Evolutionary conservation across 1,140 invertebrate species (phyloP), one percentile per base, ranked within the genome.

Genomic region (Nephotettix cincticeps): DNA sequence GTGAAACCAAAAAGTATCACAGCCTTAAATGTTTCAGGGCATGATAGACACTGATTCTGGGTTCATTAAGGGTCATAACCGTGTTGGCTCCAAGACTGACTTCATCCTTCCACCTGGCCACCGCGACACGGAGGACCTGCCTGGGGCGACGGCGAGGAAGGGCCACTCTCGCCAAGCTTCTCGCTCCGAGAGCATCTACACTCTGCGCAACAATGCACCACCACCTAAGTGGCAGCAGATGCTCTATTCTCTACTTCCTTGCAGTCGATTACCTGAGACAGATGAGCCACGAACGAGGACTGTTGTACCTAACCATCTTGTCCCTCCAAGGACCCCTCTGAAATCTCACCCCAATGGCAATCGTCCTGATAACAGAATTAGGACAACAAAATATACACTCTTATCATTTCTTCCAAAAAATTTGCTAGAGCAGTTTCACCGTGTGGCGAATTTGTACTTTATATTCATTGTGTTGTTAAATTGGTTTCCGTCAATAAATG

Each of bases 381-480:
- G 93, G 78, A 99, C 97, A 78, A 98, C 96, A 1, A 99, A 99
- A 84, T 99, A 99, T 81, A 97, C 95, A 4, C 77, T 94, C 32
- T 83, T 98, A 32, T 96, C 93, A 77, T 99, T 99, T 83, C 83
- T 99, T 76, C 96, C 97, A 13, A 96, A 97, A 80, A 99, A 99
- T 84, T 82, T 99, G 25, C 89, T 99, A 80, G 97, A 99, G 83
- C 97, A 99, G 83, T 99, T 99, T 83, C 95, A 97, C 82, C 89
- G 96, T 29, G 94, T 98, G 78, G 97, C 97, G 43, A 99, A 99
- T 86, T 85, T 99, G 72, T 99, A 99, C 84, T 99, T 99, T 83
- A 91, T 99, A 77, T 94, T 97, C 79, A 98, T 99, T 76, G 94
- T 98, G 68, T 84, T 98, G 72, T 85, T 97, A 51, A 98, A 99